Evolutionary conservation across 2,113 vertebrate species (phyloP), one percentile per base, ranked within the genome.

Genomic region (Abramis brama): DNA sequence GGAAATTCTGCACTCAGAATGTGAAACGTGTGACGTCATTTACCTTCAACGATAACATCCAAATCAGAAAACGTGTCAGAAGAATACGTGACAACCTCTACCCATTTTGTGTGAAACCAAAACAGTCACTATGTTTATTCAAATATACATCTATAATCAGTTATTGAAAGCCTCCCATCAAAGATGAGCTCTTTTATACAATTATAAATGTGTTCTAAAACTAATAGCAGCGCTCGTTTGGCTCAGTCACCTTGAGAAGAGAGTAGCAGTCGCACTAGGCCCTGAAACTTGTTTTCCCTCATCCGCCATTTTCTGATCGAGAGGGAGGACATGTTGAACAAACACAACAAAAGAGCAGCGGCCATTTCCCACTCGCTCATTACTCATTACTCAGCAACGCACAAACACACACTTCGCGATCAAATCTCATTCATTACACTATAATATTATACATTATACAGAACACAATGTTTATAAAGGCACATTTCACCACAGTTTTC

Each of bases 261-360:
- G 21, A 73, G 82, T n/a, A 82, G 33, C 82, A 36, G 82, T 91
- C 82, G 85, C 78, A 90, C 73, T 89, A 83, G 89, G 89, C 93
- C 93, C 86, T 79, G 91, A 91, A 80, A 94, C 93, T 91, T 92
- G 89, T 95, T 95, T 95, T 96, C 91, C 92, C 91, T 93, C 91
- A 91, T 92, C 97, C 98, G 98, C 98, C 98, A 99, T 99, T 99
- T 99, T 99, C 96, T 98, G 95, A 92, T 93, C 89, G 93, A 94
- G 93, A 93, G 95, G 96, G 96, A 96, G 95, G 97, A 97, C 97
- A 99, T 99, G 96, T 97, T 97, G 96, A 97, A 96, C 94, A 96
- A 96, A 96, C 92, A 97, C 91, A 96, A 96, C 96, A 98, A 98
- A 98, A 97, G 96, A 96, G 93, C 94, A 97, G 96, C 97, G 97